phyloP scores from a whole-genome alignment of 2,888 invertebrate species.

The Acleris cristana region DNA sequence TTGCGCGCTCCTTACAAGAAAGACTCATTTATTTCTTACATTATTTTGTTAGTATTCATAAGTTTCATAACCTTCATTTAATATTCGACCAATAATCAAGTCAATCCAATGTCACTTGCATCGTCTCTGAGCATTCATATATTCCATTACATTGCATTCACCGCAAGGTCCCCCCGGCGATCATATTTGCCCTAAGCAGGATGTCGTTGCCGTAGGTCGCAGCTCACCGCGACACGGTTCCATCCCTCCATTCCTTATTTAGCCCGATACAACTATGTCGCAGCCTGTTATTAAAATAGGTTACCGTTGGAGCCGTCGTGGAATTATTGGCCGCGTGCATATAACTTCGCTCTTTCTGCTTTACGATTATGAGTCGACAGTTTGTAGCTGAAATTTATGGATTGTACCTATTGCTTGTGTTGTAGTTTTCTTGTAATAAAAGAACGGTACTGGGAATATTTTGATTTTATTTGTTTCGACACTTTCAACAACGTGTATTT shows the following conservation, averaged over 20 bases:
- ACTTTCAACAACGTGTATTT: too few species aligned
- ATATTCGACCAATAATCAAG: too few species aligned
- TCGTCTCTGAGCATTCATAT: neutral
- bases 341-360: neutral
- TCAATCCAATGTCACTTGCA: neutral
- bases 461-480: too few species aligned
- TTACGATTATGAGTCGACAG: neutral
- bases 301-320: slow-evolving; percentile 43
- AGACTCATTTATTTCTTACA: too few species aligned
- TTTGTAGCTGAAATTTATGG: neutral
- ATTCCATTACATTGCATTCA: slow-evolving; percentile 2
- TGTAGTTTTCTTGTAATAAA: neutral
- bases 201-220: slow-evolving; percentile 52
- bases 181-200: slow-evolving; percentile 57
- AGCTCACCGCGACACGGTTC: slow-evolving; percentile 46
- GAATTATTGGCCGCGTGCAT: slow-evolving; percentile 6
- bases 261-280: slow-evolving; percentile 46
- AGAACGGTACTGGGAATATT: too few species aligned
- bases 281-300: slow-evolving; percentile 42
- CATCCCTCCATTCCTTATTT: slow-evolving; percentile 37
- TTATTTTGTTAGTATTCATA: too few species aligned
- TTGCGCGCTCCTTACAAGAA: too few species aligned
- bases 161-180: slow-evolving; percentile 10
- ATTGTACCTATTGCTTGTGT: neutral
- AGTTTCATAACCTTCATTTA: too few species aligned